These are phyloP conservation scores for Stomorhina lunata DNA, from an alignment of 2,888 invertebrate species.

Conservation along the genomic window DNA sequence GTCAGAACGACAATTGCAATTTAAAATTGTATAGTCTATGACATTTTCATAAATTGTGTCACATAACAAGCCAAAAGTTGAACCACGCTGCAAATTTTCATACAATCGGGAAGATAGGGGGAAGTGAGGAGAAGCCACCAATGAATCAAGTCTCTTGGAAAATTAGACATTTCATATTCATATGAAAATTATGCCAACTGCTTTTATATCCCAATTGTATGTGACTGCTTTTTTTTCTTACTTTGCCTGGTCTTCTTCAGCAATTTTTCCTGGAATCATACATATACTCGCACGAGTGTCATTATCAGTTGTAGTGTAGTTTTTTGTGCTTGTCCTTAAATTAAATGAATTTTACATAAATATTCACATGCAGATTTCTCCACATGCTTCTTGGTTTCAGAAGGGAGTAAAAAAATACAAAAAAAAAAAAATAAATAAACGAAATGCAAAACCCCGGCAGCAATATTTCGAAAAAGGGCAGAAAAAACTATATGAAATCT, in stretches of 20 bases:
- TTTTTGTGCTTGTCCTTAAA: constrained; percentile 14
- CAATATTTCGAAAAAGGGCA: not conserved
- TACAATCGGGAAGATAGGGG: not conserved
- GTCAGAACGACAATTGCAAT: constrained; percentile 48
- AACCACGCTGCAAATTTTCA: not conserved
- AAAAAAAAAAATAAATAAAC: not conserved
- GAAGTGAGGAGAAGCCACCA: not conserved
- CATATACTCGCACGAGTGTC: no score
- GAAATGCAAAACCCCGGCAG: not conserved
- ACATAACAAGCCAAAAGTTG: constrained; percentile 30
- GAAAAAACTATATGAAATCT: not conserved
- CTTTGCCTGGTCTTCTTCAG: no score
- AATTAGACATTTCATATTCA: constrained; percentile 59
- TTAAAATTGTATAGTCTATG: constrained; percentile 52
- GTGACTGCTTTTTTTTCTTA: not conserved
- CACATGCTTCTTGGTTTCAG: constrained; percentile 31
- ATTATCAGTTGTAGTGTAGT: constrained; percentile 27
- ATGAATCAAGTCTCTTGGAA: constrained; percentile 46
- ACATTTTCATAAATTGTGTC: constrained; percentile 52
- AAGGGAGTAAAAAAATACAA: constrained; percentile 12
- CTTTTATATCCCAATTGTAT: constrained; percentile 34
- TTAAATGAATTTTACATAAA: constrained; percentile 61
- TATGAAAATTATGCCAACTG: constrained; percentile 56
- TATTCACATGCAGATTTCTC: constrained; percentile 49
- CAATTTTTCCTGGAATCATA: no score